Evolutionary conservation across 2,888 invertebrate genomes (phyloP).

Genomic region (Mythimna albipuncta): DNA sequence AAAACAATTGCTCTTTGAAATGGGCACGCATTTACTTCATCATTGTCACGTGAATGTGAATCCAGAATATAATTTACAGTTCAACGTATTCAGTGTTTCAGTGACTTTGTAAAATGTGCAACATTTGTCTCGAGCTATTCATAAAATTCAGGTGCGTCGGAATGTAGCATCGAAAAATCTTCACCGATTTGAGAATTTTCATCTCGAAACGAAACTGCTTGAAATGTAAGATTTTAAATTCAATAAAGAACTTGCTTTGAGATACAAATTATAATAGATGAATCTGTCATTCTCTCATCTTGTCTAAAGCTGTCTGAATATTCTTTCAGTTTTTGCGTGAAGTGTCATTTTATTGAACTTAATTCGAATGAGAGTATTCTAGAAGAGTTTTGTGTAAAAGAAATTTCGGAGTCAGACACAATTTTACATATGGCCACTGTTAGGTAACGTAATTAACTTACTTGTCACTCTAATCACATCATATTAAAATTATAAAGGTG

Average conservation of each 20-base stretch:
- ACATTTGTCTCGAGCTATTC: constrained; percentile 45
- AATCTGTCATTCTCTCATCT: neutral
- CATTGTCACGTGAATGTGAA: constrained; percentile 17
- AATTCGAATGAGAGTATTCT: neutral
- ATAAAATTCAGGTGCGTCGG: constrained; percentile 37
- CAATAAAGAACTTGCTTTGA: constrained; percentile 18
- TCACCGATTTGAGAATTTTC: constrained; percentile 8
- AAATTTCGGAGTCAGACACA: neutral
- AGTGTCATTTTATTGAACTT: neutral
- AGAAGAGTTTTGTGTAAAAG: neutral
- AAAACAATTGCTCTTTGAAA: neutral
- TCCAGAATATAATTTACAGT: constrained; percentile 26
- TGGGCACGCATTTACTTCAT: neutral
- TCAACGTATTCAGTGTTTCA: constrained; percentile 34
- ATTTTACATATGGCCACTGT: no score
- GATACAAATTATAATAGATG: constrained; percentile 10
- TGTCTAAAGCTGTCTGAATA: neutral
- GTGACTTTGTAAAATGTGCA: constrained; percentile 53
- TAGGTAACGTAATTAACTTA: neutral
- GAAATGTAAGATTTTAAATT: constrained; percentile 12
- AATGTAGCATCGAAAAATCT: constrained; percentile 19
- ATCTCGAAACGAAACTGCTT: constrained; percentile 8
- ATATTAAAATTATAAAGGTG: no score
- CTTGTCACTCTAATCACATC: no score
- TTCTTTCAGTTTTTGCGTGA: neutral